Evolutionary conservation across 2,797 vertebrate genomes (phyloP).

Genomic region (Lerista edwardsae): DNA sequence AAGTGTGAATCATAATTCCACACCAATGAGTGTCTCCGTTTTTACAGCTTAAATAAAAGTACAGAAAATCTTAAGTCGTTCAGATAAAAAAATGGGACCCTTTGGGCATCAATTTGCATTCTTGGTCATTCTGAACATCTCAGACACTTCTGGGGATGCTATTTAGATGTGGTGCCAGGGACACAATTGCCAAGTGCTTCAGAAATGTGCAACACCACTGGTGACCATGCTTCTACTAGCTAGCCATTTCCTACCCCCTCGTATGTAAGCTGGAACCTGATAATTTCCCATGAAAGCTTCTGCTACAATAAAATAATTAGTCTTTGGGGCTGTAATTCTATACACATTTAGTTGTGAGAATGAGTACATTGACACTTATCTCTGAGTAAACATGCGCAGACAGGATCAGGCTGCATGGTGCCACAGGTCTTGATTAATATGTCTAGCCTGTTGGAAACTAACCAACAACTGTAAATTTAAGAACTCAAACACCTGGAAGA

Average conservation of each 20-base stretch:
- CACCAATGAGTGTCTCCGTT: background rate
- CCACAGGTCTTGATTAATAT: background rate
- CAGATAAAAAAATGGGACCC: background rate
- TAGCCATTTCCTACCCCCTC: background rate
- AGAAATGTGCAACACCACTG: background rate
- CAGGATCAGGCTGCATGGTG: background rate
- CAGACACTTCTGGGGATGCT: background rate
- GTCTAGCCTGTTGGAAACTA: background rate
- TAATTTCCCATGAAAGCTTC: background rate
- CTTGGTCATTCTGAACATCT: background rate
- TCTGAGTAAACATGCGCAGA: background rate
- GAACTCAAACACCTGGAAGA: constrained; percentile 5
- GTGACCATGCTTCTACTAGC: background rate
- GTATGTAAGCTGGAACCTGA: background rate
- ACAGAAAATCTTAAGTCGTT: background rate
- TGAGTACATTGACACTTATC: background rate
- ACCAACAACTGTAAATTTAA: constrained; percentile 4
- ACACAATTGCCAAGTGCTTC: background rate
- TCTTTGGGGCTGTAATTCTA: background rate
- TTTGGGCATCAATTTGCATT: background rate
- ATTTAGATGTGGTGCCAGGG: background rate
- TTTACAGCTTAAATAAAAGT: background rate
- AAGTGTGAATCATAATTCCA: background rate
- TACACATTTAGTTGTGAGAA: background rate
- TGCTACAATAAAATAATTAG: background rate